Evolutionary conservation across 2,113 vertebrate genomes (phyloP).

Genomic region (Ciconia boyciana): DNA sequence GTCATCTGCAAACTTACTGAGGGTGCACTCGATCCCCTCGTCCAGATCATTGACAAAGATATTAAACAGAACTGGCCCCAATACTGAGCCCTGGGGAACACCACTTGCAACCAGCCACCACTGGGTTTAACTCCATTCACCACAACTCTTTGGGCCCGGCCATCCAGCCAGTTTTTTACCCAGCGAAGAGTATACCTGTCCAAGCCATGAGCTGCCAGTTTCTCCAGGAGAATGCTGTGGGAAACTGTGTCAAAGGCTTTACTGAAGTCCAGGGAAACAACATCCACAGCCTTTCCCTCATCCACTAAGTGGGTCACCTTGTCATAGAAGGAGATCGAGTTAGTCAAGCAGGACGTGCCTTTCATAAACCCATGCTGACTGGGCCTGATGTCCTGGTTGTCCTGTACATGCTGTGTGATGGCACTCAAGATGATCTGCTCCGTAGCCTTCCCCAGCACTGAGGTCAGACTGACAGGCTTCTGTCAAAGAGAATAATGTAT

Average conservation of each 20-base stretch:
- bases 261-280: too few relatives aligned
- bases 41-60: background rate
- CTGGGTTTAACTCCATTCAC: background rate
- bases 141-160: too few relatives aligned
- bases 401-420: rapidly evolving
- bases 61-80: background rate
- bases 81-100: background rate
- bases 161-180: too few relatives aligned
- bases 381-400: background rate
- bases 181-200: too few relatives aligned
- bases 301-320: too few relatives aligned
- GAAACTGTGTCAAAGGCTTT: too few relatives aligned
- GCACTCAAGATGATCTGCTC: background rate
- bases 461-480: background rate
- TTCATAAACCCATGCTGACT: background rate
- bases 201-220: too few relatives aligned
- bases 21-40: rapidly evolving
- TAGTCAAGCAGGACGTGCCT: too few relatives aligned
- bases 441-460: rapidly evolving
- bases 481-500: background rate
- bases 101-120: rapidly evolving
- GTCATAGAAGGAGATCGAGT: too few relatives aligned
- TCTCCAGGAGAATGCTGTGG: too few relatives aligned
- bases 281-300: too few relatives aligned
- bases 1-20: background rate